Percentiles rank a stretch among this genome's conserved stretches.
These are phyloP conservation scores for Pantala flavescens DNA, from an alignment of 1,140 invertebrate species.

Conservation along the genomic window DNA sequence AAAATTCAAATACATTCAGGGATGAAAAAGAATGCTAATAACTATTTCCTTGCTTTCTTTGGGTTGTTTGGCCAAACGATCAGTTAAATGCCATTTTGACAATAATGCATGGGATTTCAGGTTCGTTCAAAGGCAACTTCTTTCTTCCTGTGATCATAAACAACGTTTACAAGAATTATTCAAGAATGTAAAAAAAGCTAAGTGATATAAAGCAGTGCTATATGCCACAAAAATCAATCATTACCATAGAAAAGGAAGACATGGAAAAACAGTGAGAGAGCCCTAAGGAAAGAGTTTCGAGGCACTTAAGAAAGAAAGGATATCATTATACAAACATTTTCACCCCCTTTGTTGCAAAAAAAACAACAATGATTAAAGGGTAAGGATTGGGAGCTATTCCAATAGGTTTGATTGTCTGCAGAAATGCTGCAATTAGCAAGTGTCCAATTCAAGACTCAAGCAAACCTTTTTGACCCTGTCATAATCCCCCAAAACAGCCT, in stretches of 20 bases:
- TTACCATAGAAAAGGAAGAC: neutral
- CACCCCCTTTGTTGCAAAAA: neutral
- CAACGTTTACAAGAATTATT: neutral
- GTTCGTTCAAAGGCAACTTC: too few relatives aligned
- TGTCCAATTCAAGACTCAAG: too few relatives aligned
- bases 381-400: neutral
- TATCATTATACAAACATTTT: neutral
- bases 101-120: neutral
- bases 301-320: constrained; percentile 1
- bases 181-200: neutral
- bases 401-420: neutral
- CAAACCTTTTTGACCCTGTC: neutral
- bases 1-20: neutral
- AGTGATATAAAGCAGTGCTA: neutral
- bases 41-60: neutral
- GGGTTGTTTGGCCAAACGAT: neutral
- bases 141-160: too few relatives aligned
- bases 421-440: neutral
- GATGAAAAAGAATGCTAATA: neutral
- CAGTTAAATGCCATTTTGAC: neutral
- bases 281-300: neutral
- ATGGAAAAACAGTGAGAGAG: neutral
- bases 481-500: neutral
- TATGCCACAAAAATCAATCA: neutral
- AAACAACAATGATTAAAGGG: neutral